These are phyloP conservation scores for Rhagoletis pomonella DNA, from an alignment of 1,140 invertebrate species.

Conservation along the genomic window DNA sequence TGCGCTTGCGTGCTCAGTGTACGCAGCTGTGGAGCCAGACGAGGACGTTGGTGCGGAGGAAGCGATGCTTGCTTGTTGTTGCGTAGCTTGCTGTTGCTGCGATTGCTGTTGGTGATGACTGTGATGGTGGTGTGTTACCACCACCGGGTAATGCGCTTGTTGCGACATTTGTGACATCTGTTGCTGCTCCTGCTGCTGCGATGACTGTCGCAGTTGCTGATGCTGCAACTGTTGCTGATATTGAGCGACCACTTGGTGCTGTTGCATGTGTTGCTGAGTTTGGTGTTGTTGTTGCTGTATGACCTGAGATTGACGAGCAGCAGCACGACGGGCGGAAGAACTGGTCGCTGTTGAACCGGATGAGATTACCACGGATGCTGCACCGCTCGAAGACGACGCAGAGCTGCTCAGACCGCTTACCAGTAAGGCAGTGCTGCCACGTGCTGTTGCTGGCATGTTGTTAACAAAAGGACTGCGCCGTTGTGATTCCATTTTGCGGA, in stretches of 20 bases:
- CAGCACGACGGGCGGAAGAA: slow-evolving; percentile 59
- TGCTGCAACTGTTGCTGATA: slow-evolving; percentile 59
- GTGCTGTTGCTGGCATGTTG: slow-evolving; percentile 77
- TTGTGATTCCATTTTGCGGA: slow-evolving; percentile 85
- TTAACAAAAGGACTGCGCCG: slow-evolving; percentile 84
- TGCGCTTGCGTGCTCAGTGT: slow-evolving; percentile 59
- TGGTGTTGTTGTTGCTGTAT: slow-evolving; percentile 66
- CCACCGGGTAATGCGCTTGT: slow-evolving; percentile 71
- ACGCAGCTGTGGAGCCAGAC: slow-evolving; percentile 54
- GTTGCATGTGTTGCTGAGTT: slow-evolving; percentile 66
- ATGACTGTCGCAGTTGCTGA: slow-evolving; percentile 60
- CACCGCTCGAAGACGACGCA: slow-evolving; percentile 38
- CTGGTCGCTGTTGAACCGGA: slow-evolving; percentile 63
- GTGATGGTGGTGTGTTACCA: slow-evolving; percentile 65
- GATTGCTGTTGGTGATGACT: slow-evolving; percentile 60
- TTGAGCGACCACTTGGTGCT: slow-evolving; percentile 59
- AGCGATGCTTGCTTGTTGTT: slow-evolving; percentile 46
- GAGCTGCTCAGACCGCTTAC: slow-evolving; percentile 54
- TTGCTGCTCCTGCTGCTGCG: slow-evolving; percentile 65
- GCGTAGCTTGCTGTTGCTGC: slow-evolving; percentile 64
- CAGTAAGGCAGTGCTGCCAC: slow-evolving; percentile 62
- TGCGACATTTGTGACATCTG: slow-evolving; percentile 74
- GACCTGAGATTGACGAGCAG: slow-evolving; percentile 63
- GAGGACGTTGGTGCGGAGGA: slow-evolving; percentile 43
- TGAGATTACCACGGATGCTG: slow-evolving; percentile 45